A percentile compares a stretch with the other conserved stretches of the same genome.
Conservation (phyloP, 53 echinoderm and acorn worm species). For the Apostichopus leukothele region DNA sequence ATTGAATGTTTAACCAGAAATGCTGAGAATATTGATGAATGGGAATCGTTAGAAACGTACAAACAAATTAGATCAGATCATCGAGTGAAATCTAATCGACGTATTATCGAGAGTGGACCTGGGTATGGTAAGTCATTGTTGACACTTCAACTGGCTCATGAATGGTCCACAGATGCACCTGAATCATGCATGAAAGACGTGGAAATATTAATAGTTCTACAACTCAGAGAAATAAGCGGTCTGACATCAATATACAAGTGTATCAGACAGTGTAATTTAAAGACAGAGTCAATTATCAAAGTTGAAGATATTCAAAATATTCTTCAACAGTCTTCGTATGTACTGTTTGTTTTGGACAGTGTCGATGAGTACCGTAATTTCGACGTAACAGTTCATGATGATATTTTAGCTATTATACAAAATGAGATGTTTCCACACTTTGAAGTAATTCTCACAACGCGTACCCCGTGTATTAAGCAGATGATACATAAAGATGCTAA, state of each 20-base stretch:
- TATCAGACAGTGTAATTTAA: neutral
- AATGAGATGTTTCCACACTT: neutral
- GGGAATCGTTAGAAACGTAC: neutral
- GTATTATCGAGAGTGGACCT: neutral
- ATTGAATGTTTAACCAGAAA: neutral
- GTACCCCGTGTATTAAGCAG: neutral
- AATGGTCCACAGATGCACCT: neutral
- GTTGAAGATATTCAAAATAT: neutral
- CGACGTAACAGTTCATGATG: neutral
- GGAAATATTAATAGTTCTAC: neutral
- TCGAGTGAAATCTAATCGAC: neutral
- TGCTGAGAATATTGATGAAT: neutral
- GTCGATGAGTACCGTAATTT: neutral
- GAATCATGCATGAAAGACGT: neutral
- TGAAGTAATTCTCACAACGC: neutral
- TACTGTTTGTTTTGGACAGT: neutral
- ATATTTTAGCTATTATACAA: neutral
- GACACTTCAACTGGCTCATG: neutral
- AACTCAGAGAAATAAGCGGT: neutral
- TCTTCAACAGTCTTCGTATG: neutral
- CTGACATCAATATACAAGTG: neutral
- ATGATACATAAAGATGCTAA: neutral
- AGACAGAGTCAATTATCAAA: neutral
- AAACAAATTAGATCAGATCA: neutral
- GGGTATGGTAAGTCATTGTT: neutral